phyloP scores from a whole-genome alignment of 2,888 invertebrate genomes.

The Phortica okadai region DNA sequence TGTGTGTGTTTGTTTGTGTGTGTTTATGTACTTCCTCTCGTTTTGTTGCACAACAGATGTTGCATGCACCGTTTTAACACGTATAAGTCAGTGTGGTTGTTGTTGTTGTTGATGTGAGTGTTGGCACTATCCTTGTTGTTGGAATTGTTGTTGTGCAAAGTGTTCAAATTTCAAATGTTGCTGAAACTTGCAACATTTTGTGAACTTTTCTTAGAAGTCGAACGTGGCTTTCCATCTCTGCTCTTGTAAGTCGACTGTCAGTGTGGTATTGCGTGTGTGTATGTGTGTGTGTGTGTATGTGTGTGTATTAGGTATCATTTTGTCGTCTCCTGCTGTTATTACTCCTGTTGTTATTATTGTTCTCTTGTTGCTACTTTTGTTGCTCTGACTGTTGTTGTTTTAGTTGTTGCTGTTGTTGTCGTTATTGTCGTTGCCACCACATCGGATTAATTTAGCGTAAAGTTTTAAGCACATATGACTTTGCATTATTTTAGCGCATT shows the following conservation, averaged over 20 bases:
- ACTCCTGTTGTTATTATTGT: slow-evolving; percentile 13
- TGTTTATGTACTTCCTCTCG: slow-evolving; percentile 55
- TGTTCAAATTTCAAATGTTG: slow-evolving; percentile 43
- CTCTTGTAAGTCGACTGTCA: not conserved
- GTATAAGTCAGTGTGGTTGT: slow-evolving; percentile 11
- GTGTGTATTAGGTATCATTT: not conserved
- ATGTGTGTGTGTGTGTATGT: slow-evolving; percentile 6
- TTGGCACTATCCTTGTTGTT: slow-evolving; percentile 20
- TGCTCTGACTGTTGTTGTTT: slow-evolving; percentile 13
- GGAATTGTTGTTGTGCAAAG: slow-evolving; percentile 23
- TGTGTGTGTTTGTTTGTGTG: slow-evolving; percentile 39
- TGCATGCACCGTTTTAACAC: slow-evolving; percentile 12
- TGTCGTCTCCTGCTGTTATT: slow-evolving; percentile 27
- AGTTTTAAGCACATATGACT: slow-evolving; percentile 48
- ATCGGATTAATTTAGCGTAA: slow-evolving; percentile 67
- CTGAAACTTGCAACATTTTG: slow-evolving; percentile 53
- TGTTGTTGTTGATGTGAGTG: not conserved
- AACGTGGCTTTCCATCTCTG: too few species aligned
- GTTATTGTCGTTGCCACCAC: slow-evolving; percentile 46
- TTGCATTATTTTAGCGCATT: slow-evolving; percentile 26
- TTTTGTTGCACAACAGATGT: slow-evolving; percentile 23
- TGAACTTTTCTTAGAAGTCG: slow-evolving; percentile 50
- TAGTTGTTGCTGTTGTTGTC: not conserved
- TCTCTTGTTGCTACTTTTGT: slow-evolving; percentile 23
- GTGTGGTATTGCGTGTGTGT: slow-evolving; percentile 19